Conservation (phyloP, 2,113 vertebrate genomes). For the Aspiorhynchus laticeps region DNA sequence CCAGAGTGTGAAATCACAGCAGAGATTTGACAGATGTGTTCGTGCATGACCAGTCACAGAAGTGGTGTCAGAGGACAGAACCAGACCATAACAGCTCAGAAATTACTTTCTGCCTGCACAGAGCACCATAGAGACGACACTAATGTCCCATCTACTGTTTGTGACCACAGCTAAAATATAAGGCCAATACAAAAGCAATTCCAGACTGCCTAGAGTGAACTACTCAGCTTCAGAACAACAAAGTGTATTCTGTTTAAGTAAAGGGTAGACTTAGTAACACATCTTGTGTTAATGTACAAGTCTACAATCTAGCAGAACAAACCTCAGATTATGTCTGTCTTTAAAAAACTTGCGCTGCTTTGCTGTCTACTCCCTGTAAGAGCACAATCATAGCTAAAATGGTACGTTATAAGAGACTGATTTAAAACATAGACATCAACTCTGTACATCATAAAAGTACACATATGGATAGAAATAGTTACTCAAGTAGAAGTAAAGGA, state of each 20-base stretch:
- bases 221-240: neutral
- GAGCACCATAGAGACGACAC: neutral
- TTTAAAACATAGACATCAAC: neutral
- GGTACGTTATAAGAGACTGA: neutral
- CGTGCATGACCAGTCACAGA: neutral
- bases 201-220: neutral
- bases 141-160: neutral
- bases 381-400: neutral
- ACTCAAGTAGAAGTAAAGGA: neutral
- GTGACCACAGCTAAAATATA: neutral
- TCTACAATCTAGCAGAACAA: neutral
- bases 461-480: neutral
- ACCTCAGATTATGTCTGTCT: neutral
- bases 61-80: conserved; percentile 33
- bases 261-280: neutral
- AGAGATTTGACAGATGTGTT: conserved; percentile 29
- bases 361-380: neutral
- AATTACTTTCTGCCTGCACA: conserved; percentile 9
- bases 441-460: neutral
- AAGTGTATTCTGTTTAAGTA: neutral
- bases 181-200: conserved; percentile 13
- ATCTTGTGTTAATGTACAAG: neutral
- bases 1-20: conserved; percentile 27
- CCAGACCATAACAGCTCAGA: conserved; percentile 30
- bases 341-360: neutral